These are phyloP conservation scores for Vulpes vulpes DNA, from an alignment of 2,113 vertebrate genomes.

Conservation along the genomic window DNA sequence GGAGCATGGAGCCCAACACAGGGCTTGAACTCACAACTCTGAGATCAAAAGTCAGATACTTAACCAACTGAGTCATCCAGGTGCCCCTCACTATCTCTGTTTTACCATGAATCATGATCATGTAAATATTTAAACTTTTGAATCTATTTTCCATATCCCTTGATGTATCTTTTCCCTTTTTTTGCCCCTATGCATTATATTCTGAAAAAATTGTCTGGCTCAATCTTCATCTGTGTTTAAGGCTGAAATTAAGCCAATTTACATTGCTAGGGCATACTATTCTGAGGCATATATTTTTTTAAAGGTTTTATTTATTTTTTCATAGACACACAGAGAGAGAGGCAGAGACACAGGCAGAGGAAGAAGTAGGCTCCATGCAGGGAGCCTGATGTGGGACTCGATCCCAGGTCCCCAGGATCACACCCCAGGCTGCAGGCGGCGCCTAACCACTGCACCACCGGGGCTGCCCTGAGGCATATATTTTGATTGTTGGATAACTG, in stretches of 20 bases:
- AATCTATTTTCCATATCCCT: background rate
- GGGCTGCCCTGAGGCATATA: background rate
- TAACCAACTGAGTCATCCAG: background rate
- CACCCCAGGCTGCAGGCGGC: no score
- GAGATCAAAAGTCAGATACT: background rate
- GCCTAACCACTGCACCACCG: no score
- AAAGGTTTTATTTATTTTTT: no score
- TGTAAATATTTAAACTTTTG: background rate
- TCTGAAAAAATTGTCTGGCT: slow-evolving; percentile 25
- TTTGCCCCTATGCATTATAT: background rate
- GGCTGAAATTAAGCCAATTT: background rate
- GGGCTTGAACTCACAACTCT: background rate
- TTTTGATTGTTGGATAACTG: slow-evolving; percentile 13
- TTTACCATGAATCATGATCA: background rate
- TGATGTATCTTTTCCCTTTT: slow-evolving; percentile 23
- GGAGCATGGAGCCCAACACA: background rate
- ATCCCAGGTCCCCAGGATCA: no score
- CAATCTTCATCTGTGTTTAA: background rate
- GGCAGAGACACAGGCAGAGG: no score
- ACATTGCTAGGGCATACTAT: background rate
- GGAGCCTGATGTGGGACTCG: no score
- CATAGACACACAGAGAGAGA: no score
- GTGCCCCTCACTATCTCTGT: background rate
- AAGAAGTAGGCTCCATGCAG: no score
- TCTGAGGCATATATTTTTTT: background rate